Base-by-base conservation (phyloP, 2,888 invertebrate genomes). In the Emmelina monodactyla region DNA sequence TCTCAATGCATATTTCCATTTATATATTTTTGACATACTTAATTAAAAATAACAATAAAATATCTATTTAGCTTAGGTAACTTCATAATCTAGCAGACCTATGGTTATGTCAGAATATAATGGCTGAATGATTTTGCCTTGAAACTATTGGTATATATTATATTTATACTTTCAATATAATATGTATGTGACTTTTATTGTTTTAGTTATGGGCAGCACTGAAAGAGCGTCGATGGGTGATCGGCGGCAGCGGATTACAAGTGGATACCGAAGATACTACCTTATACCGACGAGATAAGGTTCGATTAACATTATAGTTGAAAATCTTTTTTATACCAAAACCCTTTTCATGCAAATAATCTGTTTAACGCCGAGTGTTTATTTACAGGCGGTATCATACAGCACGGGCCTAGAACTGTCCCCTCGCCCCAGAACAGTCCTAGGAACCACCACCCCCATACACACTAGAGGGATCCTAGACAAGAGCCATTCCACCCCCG, bases 401-500 rank as follows among this genome's bases (percentile, higher is more conserved):
- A 89, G 89, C 48, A 85, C 88, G 41, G 90, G 89, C 1, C 67
- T 91, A 35, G 87, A 91, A 63, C 80, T 84, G 37, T 81, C 85
- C 0, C 85, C 86, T 13, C 75, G 89, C 6, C 28, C 22, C 13
- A 33, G 32, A 14, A 13, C 39, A 19, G 28, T 12, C 37, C 31
- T 25, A 31, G 35, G 10, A 22, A 19, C 10, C 14, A 29, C 32
- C 16, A 16, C 28, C 28, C 14, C 22, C 32, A 2, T 22, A 11
- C 30, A 2, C 33, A 11, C 28, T 10, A 32, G 15, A 11, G 68
- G 55, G 39, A 83, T 84, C 43, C 69, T 91, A 33, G 91, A 92
- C 69, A 91, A 92, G 68, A 88, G 88, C 50, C 86, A 88, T 60
- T 91, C 91, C 46, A 89, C 91, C n/a, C 91, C 91, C 2, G 89